phyloP scores from a whole-genome alignment of 2,888 invertebrate species.

The Dynastes hyllus region DNA sequence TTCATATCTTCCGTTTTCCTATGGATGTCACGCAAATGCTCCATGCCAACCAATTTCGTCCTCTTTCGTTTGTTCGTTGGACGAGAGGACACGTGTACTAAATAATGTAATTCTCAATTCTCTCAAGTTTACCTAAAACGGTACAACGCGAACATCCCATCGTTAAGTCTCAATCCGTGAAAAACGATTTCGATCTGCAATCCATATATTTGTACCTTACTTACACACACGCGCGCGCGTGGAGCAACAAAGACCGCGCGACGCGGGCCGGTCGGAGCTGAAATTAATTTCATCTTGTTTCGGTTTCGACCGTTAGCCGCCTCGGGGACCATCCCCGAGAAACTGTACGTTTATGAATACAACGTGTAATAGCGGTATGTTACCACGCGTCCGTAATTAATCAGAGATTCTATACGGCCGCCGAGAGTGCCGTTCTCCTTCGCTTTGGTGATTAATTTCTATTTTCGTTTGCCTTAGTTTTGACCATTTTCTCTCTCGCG shows the following conservation, averaged over 20 bases:
- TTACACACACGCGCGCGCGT: background rate
- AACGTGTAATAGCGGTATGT: conserved; percentile 5
- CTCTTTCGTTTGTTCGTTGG: too few species aligned
- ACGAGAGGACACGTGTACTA: too few species aligned
- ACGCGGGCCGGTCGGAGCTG: background rate
- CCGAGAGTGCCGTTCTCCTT: background rate
- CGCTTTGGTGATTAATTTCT: conserved; percentile 10
- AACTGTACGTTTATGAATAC: conserved; percentile 30
- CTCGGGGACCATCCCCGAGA: conserved; percentile 5
- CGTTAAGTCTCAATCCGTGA: conserved; percentile 6
- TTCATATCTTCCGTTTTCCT: background rate
- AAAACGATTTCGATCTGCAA: conserved; percentile 7
- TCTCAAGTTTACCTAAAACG: background rate
- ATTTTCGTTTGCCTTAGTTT: conserved; percentile 30
- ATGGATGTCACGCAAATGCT: background rate
- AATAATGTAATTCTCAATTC: too few species aligned
- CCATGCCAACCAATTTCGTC: background rate
- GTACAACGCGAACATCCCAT: background rate
- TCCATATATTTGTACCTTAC: background rate
- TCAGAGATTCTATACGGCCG: conserved; percentile 4
- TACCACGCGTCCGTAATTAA: conserved; percentile 22
- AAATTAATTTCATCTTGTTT: conserved; percentile 29
- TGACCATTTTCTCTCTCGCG: conserved; percentile 12
- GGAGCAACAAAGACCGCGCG: too few species aligned
- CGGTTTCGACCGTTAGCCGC: conserved; percentile 2